Base-by-base conservation (phyloP, 1,140 invertebrate genomes). In the Coptotermes formosanus region DNA sequence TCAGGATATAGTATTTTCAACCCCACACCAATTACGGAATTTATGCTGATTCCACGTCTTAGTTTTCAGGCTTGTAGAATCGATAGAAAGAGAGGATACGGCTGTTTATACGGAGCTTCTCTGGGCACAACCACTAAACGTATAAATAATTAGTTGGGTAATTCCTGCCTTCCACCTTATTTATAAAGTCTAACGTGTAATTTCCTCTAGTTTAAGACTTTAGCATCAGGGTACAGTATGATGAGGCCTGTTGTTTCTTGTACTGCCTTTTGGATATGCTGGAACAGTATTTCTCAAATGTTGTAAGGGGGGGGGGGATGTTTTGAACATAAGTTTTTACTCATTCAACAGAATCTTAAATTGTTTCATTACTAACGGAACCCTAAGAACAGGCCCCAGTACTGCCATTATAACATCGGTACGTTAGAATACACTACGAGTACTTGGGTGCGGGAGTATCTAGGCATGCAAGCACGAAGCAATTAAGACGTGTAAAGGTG, bases 31-130 rank as follows among this genome's bases (percentile, higher is more conserved):
- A 91, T 91, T 91, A 91, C 90, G 89, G 90, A 91, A 91, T 91
- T 91, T 91, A 91, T 91, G 91, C 91, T 91, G 91, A 91, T 91
- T 91, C 91, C 89, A 89, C 89, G 89, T 91, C 90, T 91, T 91
- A 91, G 90, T 91, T 89, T 75, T 75, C 25, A 25, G 52, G 52
- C 16, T 19, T 30, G 25, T 30, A n/a, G 64, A 75, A 75, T 75
- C 64, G 64, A 75, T 75, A 30, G 64, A 75, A n/a, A 75, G n/a
- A 75, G 25, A 16, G 82, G 45, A 84, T 32, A 19, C 45, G 32
- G 23, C 85, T 55, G 44, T 44, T n/a, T 52, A n/a, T 69, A 25
- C 45, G 9, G 64, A 43, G 38, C 84, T 30, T 19, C 12, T 52
- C 64, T 45, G 48, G n/a, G 45, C n/a, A 45, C n/a, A 83, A 48